These are phyloP conservation scores for Torymus tubicola DNA, from an alignment of 2,888 invertebrate species.

Conservation along the genomic window DNA sequence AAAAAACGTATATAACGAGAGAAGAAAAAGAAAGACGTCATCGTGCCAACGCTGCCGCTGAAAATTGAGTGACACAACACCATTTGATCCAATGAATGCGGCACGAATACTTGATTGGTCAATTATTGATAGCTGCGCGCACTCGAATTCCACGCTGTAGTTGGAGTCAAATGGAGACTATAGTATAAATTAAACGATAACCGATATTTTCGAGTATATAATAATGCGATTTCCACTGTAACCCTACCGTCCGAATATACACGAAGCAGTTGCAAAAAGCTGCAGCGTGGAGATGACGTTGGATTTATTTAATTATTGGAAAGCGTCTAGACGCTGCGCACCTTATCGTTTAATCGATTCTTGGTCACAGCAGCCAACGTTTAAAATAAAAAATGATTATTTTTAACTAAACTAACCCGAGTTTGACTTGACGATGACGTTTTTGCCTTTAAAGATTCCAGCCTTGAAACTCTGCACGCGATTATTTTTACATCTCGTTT, in stretches of 20 bases:
- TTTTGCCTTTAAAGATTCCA: constrained; percentile 44
- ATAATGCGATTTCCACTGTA: too few species aligned
- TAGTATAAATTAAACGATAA: too few species aligned
- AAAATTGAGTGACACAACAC: too few species aligned
- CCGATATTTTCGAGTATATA: too few species aligned
- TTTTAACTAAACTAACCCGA: constrained; percentile 35
- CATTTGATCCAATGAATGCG: neutral
- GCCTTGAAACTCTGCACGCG: constrained; percentile 31
- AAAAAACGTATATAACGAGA: too few species aligned
- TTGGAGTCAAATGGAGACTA: too few species aligned
- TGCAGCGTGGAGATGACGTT: neutral
- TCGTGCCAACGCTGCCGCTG: too few species aligned
- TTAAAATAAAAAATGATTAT: constrained; percentile 47
- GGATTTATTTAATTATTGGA: constrained; percentile 6
- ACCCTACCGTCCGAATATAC: too few species aligned
- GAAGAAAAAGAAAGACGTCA: too few species aligned
- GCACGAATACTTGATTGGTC: constrained; percentile 3
- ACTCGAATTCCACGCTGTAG: neutral
- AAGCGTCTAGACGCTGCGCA: constrained; percentile 45
- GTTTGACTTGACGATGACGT: constrained; percentile 43
- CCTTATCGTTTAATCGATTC: constrained; percentile 31
- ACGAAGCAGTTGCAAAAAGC: too few species aligned
- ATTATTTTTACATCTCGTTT: constrained; percentile 42
- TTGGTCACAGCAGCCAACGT: neutral
- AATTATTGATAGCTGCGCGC: neutral